Conservation (phyloP, 23 tunicate species). For the Trididemnum clinides region DNA sequence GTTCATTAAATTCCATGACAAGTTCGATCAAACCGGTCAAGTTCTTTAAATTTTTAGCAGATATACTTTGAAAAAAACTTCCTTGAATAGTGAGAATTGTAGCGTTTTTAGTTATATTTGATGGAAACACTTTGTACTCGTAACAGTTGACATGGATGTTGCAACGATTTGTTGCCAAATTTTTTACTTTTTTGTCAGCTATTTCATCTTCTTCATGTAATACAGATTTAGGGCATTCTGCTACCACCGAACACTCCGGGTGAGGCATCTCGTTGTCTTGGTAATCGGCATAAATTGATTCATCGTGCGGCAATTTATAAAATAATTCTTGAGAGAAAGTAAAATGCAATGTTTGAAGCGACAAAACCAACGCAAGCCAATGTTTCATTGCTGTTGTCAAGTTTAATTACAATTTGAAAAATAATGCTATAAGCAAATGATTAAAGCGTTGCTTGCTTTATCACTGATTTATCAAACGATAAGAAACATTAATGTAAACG, state of each 20-base stretch:
- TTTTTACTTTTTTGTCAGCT: background rate
- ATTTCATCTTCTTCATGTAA: background rate
- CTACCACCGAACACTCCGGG: background rate
- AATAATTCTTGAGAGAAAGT: background rate
- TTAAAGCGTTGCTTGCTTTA: too few relatives aligned
- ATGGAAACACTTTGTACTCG: background rate
- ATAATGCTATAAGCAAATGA: too few relatives aligned
- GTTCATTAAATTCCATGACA: background rate
- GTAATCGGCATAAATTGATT: background rate
- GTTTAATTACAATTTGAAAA: too few relatives aligned
- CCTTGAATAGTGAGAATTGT: slow-evolving; percentile 6
- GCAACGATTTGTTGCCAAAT: background rate
- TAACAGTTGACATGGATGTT: background rate
- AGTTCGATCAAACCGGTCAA: background rate
- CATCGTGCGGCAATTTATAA: background rate
- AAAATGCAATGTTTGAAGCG: too few relatives aligned
- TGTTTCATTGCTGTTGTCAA: too few relatives aligned
- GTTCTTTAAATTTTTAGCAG: background rate
- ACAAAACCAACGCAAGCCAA: too few relatives aligned
- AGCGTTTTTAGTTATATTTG: background rate
- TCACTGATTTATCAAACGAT: too few relatives aligned
- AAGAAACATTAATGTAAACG: too few relatives aligned
- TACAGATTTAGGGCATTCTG: background rate
- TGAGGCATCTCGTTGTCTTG: background rate
- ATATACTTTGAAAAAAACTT: background rate